Base-by-base conservation (phyloP, 1,140 invertebrate species). In the Drosophila yakuba region DNA sequence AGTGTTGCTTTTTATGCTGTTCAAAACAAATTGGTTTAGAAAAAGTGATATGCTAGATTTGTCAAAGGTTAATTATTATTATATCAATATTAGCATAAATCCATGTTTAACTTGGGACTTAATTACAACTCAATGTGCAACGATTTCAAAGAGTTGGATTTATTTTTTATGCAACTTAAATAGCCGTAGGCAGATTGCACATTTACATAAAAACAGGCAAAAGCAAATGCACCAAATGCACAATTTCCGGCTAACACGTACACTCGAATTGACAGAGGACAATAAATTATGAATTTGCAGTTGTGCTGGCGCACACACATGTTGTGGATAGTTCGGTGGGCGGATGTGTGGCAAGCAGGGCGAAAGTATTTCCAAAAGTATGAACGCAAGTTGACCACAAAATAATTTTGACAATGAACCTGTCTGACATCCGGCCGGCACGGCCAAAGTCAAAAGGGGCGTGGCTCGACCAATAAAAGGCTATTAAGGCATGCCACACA, bases 351-450 rank as follows among this genome's bases (percentile, higher is more conserved):
- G 47, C 10, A 6, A 2, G 11, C 12, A 5, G 12, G 35, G 4
- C 41, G 25, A 78, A 78, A 78, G 48, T 78, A 79, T 78, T 60
- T 45, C 72, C 83, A 88, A 68, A 89, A 84, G 50, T 80, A 84
- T 89, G 84, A 84, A 90, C 74, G 61, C 85, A 90, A 81, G 78
- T 82, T 91, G 84, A 91, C 89, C 89, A 71, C 89, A 76, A 82
- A 89, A 91, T 85, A 85, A 91, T 85, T 89, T 74, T 78, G 83
- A 71, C 78, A 91, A 91, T 91, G 88, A 91, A 91, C 80, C 88
- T 75, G 56, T 54, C 59, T 44, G 74, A 57, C 63, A 68, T 51
- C 63, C 23, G 48, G 20, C 35, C 63, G 14, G 48, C 28, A 25
- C 63, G 14, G 35, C 50, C 20, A 17, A 50, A 20, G 35, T 44